Evolutionary conservation across 2,797 vertebrate species (phyloP), one percentile per base, ranked within the genome.

Genomic region (Gallinago solitaria): DNA sequence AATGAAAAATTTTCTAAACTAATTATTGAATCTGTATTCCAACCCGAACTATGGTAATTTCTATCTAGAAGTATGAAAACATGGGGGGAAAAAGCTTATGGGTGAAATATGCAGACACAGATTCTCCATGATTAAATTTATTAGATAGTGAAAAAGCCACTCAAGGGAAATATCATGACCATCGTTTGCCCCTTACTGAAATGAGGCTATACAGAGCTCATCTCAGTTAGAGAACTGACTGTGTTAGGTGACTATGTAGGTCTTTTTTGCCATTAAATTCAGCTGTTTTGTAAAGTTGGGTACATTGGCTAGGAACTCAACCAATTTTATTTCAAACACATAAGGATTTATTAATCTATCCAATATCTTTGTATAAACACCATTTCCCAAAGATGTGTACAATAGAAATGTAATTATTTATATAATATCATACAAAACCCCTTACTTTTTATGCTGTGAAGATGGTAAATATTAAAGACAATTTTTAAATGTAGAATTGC

Each of bases 311-410:
- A 57, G 17, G 18, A 93, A 79, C 18, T 20, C 28, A 65, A 50
- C 3, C 8, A 73, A 74, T 91, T 80, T 88, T 85, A 74, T 83
- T 94, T 91, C 64, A 80, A 87, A 74, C 21, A 56, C 8, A 54
- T 28, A 48, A 83, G 19, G n/a, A 67, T 80, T 91, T 94, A 90
- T 93, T 91, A 93, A 95, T 91, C 63, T 64, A 54, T 56, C 35
- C 68, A 89, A 83, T 93, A 85, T 87, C 60, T 80, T 87, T 90
- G 21, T 85, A 80, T 90, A 87, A 96, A 96, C n/a, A 96, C 6
- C 7, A 67, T 90, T 90, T 94, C 60, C 47, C 47, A 70, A 70
- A 88, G 37, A 48, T 77, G 53, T 78, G 48, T 88, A 67, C 83
- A 77, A 67, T 70, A 53, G 53, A 90, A 95, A 88, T 83, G 28